Conservation (phyloP, 1,140 invertebrate genomes). For the Bombus consobrinus region DNA sequence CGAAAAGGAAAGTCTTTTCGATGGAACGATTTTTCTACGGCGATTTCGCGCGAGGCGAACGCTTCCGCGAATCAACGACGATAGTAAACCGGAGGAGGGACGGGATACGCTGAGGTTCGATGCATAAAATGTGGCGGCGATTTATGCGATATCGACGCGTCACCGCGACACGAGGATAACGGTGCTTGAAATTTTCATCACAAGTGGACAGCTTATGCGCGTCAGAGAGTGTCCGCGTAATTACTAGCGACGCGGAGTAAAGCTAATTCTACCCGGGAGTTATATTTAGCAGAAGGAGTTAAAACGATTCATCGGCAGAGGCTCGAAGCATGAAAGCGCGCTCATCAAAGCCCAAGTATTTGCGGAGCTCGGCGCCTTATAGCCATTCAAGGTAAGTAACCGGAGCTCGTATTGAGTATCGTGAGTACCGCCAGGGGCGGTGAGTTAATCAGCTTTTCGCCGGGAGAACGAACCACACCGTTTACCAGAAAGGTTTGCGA, state of each 20-base stretch:
- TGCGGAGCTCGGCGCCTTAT: conserved; percentile 45
- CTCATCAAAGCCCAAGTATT: conserved; percentile 61
- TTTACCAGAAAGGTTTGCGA: conserved; percentile 23
- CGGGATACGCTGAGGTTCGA: too few relatives aligned
- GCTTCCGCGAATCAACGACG: too few relatives aligned
- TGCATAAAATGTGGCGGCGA: too few relatives aligned
- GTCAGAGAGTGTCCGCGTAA: conserved; percentile 43
- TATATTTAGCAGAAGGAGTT: conserved; percentile 60
- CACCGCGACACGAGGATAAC: neutral
- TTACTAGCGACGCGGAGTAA: conserved; percentile 46
- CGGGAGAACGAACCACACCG: conserved; percentile 33
- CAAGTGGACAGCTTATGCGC: neutral
- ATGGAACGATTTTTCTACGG: neutral
- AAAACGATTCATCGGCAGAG: conserved; percentile 62
- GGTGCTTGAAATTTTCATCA: neutral
- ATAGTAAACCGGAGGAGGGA: too few relatives aligned
- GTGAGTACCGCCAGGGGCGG: conserved; percentile 55
- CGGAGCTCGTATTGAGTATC: conserved; percentile 64
- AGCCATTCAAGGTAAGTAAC: conserved; percentile 62
- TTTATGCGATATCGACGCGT: too few relatives aligned
- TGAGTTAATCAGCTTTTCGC: conserved; percentile 64
- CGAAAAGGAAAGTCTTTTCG: conserved; percentile 39
- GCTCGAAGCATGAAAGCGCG: conserved; percentile 62
- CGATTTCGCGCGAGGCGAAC: too few relatives aligned
- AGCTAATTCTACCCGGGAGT: conserved; percentile 49